Conservation (phyloP, 2,888 invertebrate genomes). For the Atrina japonica region DNA sequence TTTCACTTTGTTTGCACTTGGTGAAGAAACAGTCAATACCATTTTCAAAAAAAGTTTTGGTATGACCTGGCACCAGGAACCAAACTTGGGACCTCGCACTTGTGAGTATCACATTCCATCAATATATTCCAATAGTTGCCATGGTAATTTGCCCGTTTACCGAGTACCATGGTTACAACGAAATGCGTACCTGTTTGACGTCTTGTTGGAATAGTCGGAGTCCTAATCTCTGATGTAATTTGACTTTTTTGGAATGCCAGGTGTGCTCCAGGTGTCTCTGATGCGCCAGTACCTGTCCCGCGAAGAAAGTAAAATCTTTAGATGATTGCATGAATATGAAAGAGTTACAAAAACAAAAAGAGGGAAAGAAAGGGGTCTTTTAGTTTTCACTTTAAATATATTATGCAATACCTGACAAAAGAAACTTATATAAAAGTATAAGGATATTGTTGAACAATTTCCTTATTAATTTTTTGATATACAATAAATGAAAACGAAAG, state of each 20-base stretch:
- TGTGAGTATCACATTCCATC: neutral
- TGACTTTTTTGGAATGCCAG: constrained; percentile 97
- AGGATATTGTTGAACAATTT: neutral
- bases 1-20: too few relatives aligned
- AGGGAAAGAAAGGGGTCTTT: neutral
- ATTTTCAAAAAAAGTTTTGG: too few relatives aligned
- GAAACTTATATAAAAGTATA: too few relatives aligned
- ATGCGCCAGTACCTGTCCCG: constrained; percentile 90
- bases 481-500: too few relatives aligned
- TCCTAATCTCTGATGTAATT: constrained; percentile 95
- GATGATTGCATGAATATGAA: neutral
- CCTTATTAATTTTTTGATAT: too few relatives aligned
- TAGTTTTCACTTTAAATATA: neutral
- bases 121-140: neutral
- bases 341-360: neutral
- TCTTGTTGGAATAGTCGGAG: constrained; percentile 97
- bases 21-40: too few relatives aligned
- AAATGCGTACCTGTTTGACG: constrained; percentile 90
- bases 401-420: too few relatives aligned
- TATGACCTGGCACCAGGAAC: too few relatives aligned
- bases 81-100: too few relatives aligned
- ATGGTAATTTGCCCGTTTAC: neutral
- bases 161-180: neutral
- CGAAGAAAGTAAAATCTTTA: neutral
- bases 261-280: constrained; percentile 95